phyloP scores from a whole-genome alignment of 2,113 vertebrate species.

The Lipotes vexillifer region DNA sequence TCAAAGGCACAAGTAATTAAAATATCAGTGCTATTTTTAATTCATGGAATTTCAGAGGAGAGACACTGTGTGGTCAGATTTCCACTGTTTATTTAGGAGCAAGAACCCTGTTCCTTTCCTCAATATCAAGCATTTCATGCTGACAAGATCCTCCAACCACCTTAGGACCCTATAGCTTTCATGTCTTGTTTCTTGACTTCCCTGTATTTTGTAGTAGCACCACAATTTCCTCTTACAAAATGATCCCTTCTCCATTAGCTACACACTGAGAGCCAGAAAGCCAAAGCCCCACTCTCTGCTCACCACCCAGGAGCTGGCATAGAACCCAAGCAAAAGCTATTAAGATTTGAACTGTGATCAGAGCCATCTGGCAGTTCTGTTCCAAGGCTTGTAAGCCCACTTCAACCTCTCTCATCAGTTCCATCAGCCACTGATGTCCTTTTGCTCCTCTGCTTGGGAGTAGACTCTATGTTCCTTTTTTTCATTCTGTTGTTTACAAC shows the following conservation, averaged over 20 bases:
- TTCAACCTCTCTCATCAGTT: not conserved
- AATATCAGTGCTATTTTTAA: not conserved
- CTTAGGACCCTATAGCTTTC: not conserved
- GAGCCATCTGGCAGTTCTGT: not conserved
- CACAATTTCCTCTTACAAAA: not conserved
- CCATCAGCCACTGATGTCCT: not conserved
- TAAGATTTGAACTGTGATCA: not conserved
- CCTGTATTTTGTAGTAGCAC: not conserved
- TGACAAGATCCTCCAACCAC: not conserved
- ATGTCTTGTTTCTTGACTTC: not conserved
- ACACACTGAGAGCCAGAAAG: not conserved
- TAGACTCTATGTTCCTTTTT: not conserved
- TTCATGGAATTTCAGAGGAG: slow-evolving; percentile 1
- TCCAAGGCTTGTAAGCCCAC: not conserved
- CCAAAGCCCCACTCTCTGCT: not conserved
- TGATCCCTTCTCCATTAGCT: not conserved
- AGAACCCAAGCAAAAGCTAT: not conserved
- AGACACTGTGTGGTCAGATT: slow-evolving; percentile 41
- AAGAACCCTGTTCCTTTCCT: not conserved
- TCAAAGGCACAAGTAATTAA: not conserved
- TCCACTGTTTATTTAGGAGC: not conserved
- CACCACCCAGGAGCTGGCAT: not conserved
- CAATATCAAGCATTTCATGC: not conserved
- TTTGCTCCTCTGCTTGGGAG: not conserved
- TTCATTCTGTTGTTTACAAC: not conserved